Percentiles rank a stretch among this genome's conserved stretches.
phyloP scores from a whole-genome alignment of 2,797 vertebrate genomes.

The Eulemur albifrons region DNA sequence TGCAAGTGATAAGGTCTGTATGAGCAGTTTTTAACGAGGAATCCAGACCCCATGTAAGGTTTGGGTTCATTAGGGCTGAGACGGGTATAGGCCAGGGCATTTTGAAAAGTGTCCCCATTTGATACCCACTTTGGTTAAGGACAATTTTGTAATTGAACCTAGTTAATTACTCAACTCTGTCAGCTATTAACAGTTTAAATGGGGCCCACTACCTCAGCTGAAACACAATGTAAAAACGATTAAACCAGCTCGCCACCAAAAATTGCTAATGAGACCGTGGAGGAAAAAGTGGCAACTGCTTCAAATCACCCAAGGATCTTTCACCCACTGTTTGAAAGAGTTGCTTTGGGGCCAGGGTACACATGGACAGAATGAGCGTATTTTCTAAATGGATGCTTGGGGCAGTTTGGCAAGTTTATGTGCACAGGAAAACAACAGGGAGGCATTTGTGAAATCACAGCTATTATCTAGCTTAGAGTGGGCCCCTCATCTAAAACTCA shows the following conservation, averaged over 20 bases:
- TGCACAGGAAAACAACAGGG: background rate
- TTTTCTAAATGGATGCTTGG: background rate
- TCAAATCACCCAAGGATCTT: background rate
- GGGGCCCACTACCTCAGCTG: background rate
- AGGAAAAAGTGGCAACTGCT: background rate
- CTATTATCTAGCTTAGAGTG: background rate
- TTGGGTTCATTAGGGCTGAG: background rate
- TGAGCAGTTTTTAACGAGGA: background rate
- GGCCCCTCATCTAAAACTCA: background rate
- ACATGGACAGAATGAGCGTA: rapidly evolving
- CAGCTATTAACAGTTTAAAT: background rate
- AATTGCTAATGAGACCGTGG: background rate
- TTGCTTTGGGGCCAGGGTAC: background rate
- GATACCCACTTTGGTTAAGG: background rate
- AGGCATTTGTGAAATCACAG: background rate
- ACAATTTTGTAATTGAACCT: background rate
- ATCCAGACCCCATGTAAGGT: background rate
- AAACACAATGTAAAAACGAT: background rate
- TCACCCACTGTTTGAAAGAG: background rate
- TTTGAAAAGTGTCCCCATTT: background rate
- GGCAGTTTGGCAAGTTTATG: background rate
- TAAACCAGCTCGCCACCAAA: background rate
- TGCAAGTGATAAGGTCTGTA: background rate
- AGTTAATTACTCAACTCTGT: background rate
- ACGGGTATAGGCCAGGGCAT: background rate